phyloP scores from a whole-genome alignment of 2,888 invertebrate genomes.

The Cistogaster globosa region DNA sequence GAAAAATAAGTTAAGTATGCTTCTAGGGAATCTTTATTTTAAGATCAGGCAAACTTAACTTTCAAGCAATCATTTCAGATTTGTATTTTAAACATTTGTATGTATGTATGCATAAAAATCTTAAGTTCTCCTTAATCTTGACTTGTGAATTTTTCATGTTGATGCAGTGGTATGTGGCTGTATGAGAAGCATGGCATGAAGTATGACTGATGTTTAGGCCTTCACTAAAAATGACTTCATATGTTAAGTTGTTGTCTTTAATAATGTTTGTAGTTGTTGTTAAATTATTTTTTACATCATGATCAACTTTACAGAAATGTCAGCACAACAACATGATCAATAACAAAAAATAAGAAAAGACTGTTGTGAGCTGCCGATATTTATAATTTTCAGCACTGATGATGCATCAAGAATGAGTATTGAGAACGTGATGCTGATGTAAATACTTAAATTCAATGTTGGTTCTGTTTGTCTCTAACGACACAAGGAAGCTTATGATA shows the following conservation, averaged over 20 bases:
- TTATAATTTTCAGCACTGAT: conserved; percentile 65
- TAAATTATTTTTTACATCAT: conserved; percentile 36
- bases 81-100: background rate
- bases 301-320: conserved; percentile 63
- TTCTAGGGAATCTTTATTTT: no score
- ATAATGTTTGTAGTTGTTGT: background rate
- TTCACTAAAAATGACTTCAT: conserved; percentile 63
- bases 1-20: background rate
- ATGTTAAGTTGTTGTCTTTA: conserved; percentile 38
- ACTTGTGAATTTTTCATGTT: conserved; percentile 2
- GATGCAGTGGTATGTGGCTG: background rate
- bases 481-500: conserved; percentile 44
- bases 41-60: conserved; percentile 4
- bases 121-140: background rate
- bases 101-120: background rate
- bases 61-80: conserved; percentile 48
- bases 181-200: conserved; percentile 51
- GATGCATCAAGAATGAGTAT: conserved; percentile 26
- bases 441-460: conserved; percentile 27
- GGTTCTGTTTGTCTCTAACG: conserved; percentile 23
- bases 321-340: conserved; percentile 60
- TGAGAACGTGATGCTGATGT: conserved; percentile 37
- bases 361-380: conserved; percentile 66
- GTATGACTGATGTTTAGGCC: conserved; percentile 65
- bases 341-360: conserved; percentile 51